These are phyloP conservation scores for Drosophila parthenogenetica DNA, from an alignment of 2,888 invertebrate species.

Conservation along the genomic window DNA sequence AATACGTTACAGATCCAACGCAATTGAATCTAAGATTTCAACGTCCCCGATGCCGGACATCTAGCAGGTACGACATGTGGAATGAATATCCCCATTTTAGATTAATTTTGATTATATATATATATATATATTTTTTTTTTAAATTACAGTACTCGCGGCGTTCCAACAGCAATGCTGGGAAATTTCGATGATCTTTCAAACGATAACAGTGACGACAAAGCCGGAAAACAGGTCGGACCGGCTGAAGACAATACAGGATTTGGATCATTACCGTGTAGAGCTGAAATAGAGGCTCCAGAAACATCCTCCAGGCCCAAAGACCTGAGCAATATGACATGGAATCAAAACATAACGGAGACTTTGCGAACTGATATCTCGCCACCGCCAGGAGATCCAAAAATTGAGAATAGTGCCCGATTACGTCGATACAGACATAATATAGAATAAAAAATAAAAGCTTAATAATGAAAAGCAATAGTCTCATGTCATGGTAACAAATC, in stretches of 20 bases:
- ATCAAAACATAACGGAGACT: slow-evolving; percentile 63
- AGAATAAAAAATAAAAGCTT: slow-evolving; percentile 64
- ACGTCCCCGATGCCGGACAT: slow-evolving; percentile 87
- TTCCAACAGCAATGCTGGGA: slow-evolving; percentile 85
- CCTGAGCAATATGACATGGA: slow-evolving; percentile 57
- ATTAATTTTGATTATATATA: not conserved
- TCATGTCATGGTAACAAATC: slow-evolving; percentile 36
- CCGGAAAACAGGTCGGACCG: slow-evolving; percentile 17
- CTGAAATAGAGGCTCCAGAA: not conserved
- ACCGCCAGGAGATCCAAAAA: slow-evolving; percentile 84
- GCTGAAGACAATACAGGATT: slow-evolving; percentile 29
- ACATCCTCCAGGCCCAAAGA: not conserved
- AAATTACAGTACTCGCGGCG: slow-evolving; percentile 84
- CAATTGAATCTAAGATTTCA: slow-evolving; percentile 93
- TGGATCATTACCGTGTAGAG: slow-evolving; percentile 8
- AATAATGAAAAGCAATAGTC: slow-evolving; percentile 45
- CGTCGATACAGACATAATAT: slow-evolving; percentile 84
- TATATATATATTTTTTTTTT: not conserved
- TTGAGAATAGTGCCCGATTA: slow-evolving; percentile 84
- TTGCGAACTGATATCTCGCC: slow-evolving; percentile 82
- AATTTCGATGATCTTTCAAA: slow-evolving; percentile 81
- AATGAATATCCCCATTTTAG: not conserved
- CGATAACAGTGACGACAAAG: slow-evolving; percentile 79
- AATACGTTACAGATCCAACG: slow-evolving; percentile 94
- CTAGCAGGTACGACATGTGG: slow-evolving; percentile 76